Evolutionary conservation across 1,140 invertebrate genomes (phyloP).

Genomic region (Bombyx mandarina): DNA sequence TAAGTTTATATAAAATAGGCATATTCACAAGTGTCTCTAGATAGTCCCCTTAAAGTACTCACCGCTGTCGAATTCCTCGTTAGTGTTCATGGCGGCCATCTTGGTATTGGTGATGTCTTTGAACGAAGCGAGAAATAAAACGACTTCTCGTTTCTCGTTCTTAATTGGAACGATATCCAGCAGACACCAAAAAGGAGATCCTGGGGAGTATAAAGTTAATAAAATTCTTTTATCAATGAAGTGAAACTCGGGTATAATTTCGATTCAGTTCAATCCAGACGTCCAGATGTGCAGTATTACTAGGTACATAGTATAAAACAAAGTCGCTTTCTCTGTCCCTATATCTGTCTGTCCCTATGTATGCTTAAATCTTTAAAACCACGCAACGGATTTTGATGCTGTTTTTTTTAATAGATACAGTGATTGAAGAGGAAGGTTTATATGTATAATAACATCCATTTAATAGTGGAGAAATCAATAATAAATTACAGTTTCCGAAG

Average conservation of each 20-base stretch:
- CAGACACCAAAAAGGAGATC: slow-evolving; percentile 93
- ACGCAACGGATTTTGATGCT: too few relatives aligned
- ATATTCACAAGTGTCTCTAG: slow-evolving; percentile 20
- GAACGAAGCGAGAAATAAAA: slow-evolving; percentile 95
- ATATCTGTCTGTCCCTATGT: too few relatives aligned
- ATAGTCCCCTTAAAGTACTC: slow-evolving; percentile 57
- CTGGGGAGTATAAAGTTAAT: slow-evolving; percentile 72
- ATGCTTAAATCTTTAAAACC: too few relatives aligned
- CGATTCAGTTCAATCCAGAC: too few relatives aligned
- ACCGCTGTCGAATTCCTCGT: slow-evolving; percentile 87
- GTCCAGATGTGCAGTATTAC: too few relatives aligned
- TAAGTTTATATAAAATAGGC: slow-evolving; percentile 2
- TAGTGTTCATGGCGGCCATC: slow-evolving; percentile 83
- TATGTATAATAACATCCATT: too few relatives aligned
- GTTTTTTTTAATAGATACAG: too few relatives aligned
- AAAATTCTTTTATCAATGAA: slow-evolving; percentile 12
- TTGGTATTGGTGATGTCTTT: slow-evolving; percentile 96
- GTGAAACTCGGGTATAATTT: background rate
- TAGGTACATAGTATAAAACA: too few relatives aligned
- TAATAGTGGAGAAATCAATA: too few relatives aligned
- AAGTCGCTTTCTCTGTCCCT: too few relatives aligned
- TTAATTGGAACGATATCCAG: slow-evolving; percentile 98
- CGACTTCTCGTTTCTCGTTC: slow-evolving; percentile 97
- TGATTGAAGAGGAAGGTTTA: too few relatives aligned
- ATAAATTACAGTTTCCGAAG: too few relatives aligned